Evolutionary conservation across 2,113 vertebrate genomes (phyloP), one percentile per base, ranked within the genome.

Genomic region (Actinemys pallida): DNA sequence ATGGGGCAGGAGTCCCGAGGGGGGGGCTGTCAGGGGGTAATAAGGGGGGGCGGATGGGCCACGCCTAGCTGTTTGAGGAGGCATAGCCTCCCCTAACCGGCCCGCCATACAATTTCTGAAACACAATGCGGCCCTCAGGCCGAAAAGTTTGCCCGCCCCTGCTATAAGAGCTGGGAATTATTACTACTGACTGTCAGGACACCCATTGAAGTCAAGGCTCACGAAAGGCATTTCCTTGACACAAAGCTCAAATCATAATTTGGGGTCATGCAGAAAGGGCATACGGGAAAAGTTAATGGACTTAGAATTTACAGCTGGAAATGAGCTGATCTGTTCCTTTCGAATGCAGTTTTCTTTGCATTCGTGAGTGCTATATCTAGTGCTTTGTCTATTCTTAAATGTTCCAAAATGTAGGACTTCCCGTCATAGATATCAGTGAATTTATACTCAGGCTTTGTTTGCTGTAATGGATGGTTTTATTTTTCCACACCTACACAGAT

Each of bases 331-430:
- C 42, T 47, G 24, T 57, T 85, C 87, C 39, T 89, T 79, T 52
- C 50, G 10, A 10, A 0, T 8, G 80, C 16, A 8, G 59, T 45
- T 56, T 24, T 5, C 54, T 84, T 72, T 47, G 9, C 45, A n/a
- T 42, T 27, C 17, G 10, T 0, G 0, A 42, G 59, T 16, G 1
- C 4, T 0, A 5, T n/a, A 45, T 59, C 52, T 86, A 87, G 54
- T 25, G 54, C 0, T 0, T 62, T 72, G n/a, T 72, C n/a, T 72
- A 10, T 8, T 24, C 56, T 57, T 3, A 35, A 86, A n/a, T 24
- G 75, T 35, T 49, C 85, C 86, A 76, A 81, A 75, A 1, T 1
- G 0, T 6, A 42, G 65, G 27, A 69, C 39, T 87, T 87, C 53
- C 81, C 45, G 3, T 4, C 59, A 7, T 53, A 78, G 29, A 53